A percentile compares a stretch with the other conserved stretches of the same genome.
Conservation (phyloP, 2,888 invertebrate genomes). For the Ophonus ardosiacus region DNA sequence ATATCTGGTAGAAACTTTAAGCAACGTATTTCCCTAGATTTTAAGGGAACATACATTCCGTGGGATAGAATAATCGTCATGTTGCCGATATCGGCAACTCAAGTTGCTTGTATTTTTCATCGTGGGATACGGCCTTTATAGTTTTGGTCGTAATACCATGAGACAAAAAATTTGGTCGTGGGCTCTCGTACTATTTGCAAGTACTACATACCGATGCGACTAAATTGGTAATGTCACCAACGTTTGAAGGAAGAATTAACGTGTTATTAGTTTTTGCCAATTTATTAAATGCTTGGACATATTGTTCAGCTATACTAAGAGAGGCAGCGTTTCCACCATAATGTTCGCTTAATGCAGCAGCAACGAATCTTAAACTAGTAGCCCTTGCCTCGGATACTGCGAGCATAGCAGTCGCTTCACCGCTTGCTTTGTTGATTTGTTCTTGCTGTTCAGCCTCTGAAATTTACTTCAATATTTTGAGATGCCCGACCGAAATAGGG, state of each 20-base stretch:
- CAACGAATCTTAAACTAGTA: conserved; percentile 87
- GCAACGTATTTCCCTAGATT: no score
- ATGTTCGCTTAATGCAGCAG: conserved; percentile 79
- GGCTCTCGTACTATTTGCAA: no score
- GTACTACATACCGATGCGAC: conserved; percentile 84
- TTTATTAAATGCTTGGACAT: conserved; percentile 95
- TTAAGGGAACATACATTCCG: no score
- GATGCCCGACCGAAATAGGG: no score
- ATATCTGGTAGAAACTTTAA: no score
- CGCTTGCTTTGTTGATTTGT: conserved; percentile 94
- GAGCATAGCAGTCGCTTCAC: conserved; percentile 94
- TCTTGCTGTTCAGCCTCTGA: conserved; percentile 95
- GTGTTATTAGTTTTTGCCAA: conserved; percentile 96
- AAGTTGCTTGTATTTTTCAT: no score
- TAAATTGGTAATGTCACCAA: conserved; percentile 87
- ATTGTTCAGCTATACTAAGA: conserved; percentile 95
- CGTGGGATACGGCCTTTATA: no score
- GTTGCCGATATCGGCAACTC: no score
- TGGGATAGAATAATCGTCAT: no score
- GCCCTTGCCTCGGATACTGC: conserved; percentile 96
- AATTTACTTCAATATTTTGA: background rate
- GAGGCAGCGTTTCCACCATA: conserved; percentile 94
- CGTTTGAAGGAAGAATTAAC: conserved; percentile 94
- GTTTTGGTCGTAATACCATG: no score
- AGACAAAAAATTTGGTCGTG: no score